These are phyloP conservation scores for Leptodactylus fuscus DNA, from an alignment of 2,113 vertebrate species.

Conservation along the genomic window DNA sequence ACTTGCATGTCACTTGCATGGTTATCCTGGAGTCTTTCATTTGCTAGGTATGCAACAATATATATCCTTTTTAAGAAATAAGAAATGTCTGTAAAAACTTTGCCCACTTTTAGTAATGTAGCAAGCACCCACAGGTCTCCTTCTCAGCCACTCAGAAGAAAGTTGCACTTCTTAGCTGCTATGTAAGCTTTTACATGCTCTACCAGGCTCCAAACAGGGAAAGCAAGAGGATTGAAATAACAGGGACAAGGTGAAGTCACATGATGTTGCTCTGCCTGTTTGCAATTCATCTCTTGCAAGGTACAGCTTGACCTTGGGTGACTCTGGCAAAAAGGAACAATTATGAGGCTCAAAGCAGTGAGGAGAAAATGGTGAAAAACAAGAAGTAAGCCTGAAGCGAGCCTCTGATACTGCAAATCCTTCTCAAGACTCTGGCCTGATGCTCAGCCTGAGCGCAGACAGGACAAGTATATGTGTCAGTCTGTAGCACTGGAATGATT, in stretches of 20 bases:
- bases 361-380: slow-evolving; percentile 38
- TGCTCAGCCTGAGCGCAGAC: too few relatives aligned
- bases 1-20: not conserved
- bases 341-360: slow-evolving; percentile 62
- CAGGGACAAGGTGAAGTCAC: slow-evolving; percentile 63
- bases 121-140: not conserved
- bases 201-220: slow-evolving; percentile 60
- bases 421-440: not conserved
- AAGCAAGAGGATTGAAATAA: slow-evolving; percentile 65
- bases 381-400: slow-evolving; percentile 1
- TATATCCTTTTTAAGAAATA: not conserved
- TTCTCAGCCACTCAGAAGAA: not conserved
- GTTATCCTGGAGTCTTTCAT: not conserved
- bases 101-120: not conserved
- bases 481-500: too few relatives aligned
- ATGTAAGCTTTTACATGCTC: slow-evolving; percentile 50
- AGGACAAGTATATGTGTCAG: too few relatives aligned
- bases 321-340: slow-evolving; percentile 68
- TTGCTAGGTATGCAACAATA: not conserved
- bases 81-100: not conserved
- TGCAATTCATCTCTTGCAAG: slow-evolving; percentile 66
- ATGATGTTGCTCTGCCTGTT: slow-evolving; percentile 64
- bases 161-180: slow-evolving; percentile 5
- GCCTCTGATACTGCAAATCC: not conserved
- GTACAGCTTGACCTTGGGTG: slow-evolving; percentile 73